phyloP scores from a whole-genome alignment of 2,797 vertebrate genomes.

The Agapornis canus region DNA sequence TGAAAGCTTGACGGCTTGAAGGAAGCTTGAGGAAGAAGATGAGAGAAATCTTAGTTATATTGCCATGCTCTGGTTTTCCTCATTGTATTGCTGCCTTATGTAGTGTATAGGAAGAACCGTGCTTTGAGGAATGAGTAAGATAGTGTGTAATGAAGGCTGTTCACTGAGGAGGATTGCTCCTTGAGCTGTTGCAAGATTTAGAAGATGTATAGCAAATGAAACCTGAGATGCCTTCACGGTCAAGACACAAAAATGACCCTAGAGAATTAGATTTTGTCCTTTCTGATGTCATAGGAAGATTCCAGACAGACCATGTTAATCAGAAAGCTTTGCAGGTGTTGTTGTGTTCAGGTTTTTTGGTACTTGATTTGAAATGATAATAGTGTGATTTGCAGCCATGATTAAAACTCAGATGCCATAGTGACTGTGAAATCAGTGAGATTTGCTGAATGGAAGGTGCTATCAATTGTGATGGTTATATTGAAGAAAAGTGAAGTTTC shows the following conservation, averaged over 20 bases:
- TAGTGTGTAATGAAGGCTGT: not conserved
- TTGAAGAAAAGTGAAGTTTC: not conserved
- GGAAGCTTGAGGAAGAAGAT: not conserved
- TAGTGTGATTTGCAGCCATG: not conserved
- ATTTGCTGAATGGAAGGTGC: not conserved
- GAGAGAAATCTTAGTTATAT: not conserved
- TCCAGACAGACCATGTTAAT: not conserved
- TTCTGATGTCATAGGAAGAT: not conserved
- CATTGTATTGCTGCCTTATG: not conserved
- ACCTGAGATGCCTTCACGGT: not conserved
- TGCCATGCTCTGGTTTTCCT: not conserved
- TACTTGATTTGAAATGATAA: not conserved
- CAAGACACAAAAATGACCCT: not conserved
- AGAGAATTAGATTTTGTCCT: not conserved
- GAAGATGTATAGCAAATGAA: not conserved
- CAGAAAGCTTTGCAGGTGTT: not conserved
- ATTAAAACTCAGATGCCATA: not conserved
- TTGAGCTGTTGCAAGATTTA: not conserved
- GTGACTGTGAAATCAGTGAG: not conserved
- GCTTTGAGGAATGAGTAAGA: not conserved
- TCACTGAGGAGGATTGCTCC: not conserved
- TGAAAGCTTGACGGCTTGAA: not conserved
- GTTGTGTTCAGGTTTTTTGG: not conserved
- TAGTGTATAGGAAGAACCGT: not conserved
- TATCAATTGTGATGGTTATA: not conserved